A percentile compares a stretch with the other conserved stretches of the same genome.
These are phyloP conservation scores for Premnoplex brunnescens DNA, from an alignment of 2,797 vertebrate genomes.

Conservation along the genomic window DNA sequence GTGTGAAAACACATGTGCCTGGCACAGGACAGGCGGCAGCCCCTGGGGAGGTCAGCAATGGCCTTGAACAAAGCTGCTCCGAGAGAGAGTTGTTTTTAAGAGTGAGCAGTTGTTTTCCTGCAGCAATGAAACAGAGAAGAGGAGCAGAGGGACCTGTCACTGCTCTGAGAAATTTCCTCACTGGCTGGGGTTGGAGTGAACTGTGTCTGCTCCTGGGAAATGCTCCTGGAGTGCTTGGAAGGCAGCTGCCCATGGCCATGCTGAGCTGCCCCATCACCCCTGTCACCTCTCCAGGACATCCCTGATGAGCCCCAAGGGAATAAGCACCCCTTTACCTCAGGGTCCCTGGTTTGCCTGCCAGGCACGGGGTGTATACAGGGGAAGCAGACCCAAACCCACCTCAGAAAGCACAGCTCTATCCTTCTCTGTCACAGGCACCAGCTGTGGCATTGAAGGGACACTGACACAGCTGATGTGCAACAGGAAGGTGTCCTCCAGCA, in stretches of 20 bases:
- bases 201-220: background rate
- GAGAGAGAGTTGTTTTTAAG: background rate
- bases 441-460: background rate
- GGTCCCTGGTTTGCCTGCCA: background rate
- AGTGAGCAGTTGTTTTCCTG: background rate
- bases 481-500: background rate
- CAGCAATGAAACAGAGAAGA: background rate
- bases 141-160: background rate
- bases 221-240: background rate
- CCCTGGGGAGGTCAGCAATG: background rate
- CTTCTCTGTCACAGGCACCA: background rate
- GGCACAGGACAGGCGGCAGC: background rate
- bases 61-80: background rate
- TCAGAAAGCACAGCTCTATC: background rate
- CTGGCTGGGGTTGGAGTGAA: background rate
- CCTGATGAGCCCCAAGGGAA: background rate
- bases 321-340: background rate
- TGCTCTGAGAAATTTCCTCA: background rate
- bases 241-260: background rate
- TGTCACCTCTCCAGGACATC: background rate
- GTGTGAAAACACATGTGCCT: background rate
- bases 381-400: background rate
- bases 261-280: background rate
- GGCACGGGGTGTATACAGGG: rapidly evolving
- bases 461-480: background rate